Evolutionary conservation across 2,113 vertebrate genomes (phyloP).

Genomic region (Syngnathoides biaculeatus): DNA sequence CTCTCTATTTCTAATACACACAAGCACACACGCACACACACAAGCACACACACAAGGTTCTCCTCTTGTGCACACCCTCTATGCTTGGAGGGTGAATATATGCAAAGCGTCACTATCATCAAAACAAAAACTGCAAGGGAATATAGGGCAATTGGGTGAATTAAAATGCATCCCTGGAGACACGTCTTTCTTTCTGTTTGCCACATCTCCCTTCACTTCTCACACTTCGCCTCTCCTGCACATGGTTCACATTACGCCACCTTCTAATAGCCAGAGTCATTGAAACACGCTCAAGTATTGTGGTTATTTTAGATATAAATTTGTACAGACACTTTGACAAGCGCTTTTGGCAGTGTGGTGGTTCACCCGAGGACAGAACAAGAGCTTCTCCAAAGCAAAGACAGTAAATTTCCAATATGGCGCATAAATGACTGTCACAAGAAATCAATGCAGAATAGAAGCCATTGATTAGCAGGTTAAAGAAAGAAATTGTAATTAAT

Average conservation of each 20-base stretch:
- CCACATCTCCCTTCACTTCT: conserved; percentile 34
- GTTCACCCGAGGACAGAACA: conserved; percentile 25
- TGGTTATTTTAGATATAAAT: conserved; percentile 13
- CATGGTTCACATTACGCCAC: conserved; percentile 27
- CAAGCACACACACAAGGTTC: conserved; percentile 37
- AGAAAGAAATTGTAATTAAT: conserved; percentile 3
- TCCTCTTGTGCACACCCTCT: conserved; percentile 56
- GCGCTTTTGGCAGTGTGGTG: conserved; percentile 11
- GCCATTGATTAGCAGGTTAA: conserved; percentile 11
- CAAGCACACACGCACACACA: conserved; percentile 17
- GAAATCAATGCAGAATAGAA: not conserved
- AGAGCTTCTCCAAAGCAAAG: not conserved
- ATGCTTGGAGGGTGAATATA: conserved; percentile 70
- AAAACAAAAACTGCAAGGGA: conserved; percentile 74
- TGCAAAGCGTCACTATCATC: conserved; percentile 74
- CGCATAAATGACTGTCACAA: not conserved
- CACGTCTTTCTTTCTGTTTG: conserved; percentile 51
- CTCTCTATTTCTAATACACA: not conserved
- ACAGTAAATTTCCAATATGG: not conserved
- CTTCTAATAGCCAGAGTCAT: conserved; percentile 26
- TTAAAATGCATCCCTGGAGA: conserved; percentile 75
- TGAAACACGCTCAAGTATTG: conserved; percentile 20
- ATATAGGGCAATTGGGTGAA: conserved; percentile 75
- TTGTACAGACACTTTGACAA: conserved; percentile 12
- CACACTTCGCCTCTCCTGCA: conserved; percentile 20